Percentiles rank a stretch among this genome's conserved stretches.
phyloP scores from a whole-genome alignment of 2,888 invertebrate species.

The Exocentrus adspersus region DNA sequence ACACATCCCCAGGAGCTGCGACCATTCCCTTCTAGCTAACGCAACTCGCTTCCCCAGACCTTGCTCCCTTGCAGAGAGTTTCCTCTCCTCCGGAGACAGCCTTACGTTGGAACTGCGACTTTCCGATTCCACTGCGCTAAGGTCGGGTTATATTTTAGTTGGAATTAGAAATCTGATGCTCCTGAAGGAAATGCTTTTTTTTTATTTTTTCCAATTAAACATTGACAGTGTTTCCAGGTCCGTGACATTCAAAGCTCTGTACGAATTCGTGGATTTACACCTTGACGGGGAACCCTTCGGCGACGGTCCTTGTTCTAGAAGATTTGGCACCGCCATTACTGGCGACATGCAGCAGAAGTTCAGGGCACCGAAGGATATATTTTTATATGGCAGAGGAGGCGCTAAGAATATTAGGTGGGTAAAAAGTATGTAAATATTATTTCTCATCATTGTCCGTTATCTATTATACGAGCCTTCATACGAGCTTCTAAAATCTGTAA shows the following conservation, averaged over 20 bases:
- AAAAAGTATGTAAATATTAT: background rate
- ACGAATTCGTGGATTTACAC: slow-evolving; percentile 89
- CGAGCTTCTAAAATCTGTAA: no score
- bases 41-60: slow-evolving; percentile 71
- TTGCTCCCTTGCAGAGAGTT: slow-evolving; percentile 81
- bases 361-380: slow-evolving; percentile 83
- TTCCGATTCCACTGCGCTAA: slow-evolving; percentile 85
- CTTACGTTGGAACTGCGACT: slow-evolving; percentile 82
- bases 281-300: slow-evolving; percentile 86
- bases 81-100: slow-evolving; percentile 82
- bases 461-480: no score
- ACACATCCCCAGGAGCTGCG: slow-evolving; percentile 83
- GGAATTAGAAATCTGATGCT: no score
- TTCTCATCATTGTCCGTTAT: background rate
- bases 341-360: slow-evolving; percentile 78
- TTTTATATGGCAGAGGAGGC: slow-evolving; percentile 87
- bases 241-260: slow-evolving; percentile 84
- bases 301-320: slow-evolving; percentile 78
- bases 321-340: slow-evolving; percentile 70
- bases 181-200: no score
- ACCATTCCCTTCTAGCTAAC: slow-evolving; percentile 77
- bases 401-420: slow-evolving; percentile 80
- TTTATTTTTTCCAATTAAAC: no score
- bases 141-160: no score
- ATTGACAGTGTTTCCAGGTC: slow-evolving; percentile 77